Conservation (phyloP, 2,113 vertebrate genomes). For the Oryzias melastigma region DNA sequence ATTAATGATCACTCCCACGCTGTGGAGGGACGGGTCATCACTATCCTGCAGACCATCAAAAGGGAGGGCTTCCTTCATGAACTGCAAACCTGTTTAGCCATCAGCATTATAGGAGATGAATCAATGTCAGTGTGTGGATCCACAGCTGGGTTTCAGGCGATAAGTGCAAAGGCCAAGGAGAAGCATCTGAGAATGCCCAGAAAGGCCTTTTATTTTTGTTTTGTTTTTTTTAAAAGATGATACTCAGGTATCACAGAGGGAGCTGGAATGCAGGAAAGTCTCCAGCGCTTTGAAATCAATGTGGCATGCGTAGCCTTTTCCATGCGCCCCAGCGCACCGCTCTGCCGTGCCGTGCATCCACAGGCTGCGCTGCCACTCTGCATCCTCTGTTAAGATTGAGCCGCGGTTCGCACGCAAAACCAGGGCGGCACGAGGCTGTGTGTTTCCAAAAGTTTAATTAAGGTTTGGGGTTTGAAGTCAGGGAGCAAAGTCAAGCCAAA, state of each 20-base stretch:
- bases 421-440: slow-evolving; percentile 2
- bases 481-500: slow-evolving; percentile 46
- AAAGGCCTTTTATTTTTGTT: neutral
- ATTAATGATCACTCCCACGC: slow-evolving; percentile 52
- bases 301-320: slow-evolving; percentile 32
- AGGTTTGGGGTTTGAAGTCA: slow-evolving; percentile 64
- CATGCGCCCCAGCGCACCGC: neutral
- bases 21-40: slow-evolving; percentile 28
- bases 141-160: slow-evolving; percentile 23
- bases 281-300: slow-evolving; percentile 4
- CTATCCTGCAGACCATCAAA: slow-evolving; percentile 49
- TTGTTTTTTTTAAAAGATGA: neutral
- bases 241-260: neutral
- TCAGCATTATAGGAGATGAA: slow-evolving; percentile 29
- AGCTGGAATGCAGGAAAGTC: neutral
- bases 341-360: slow-evolving; percentile 4
- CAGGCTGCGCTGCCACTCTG: neutral
- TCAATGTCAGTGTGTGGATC: slow-evolving; percentile 29
- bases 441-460: slow-evolving; percentile 41
- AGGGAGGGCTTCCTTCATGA: slow-evolving; percentile 30
- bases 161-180: slow-evolving; percentile 14
- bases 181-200: neutral
- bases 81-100: slow-evolving; percentile 13
- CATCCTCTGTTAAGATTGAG: neutral
- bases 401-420: neutral